Base-by-base conservation (phyloP, 2,888 invertebrate species). In the Polymixis lichenea region DNA sequence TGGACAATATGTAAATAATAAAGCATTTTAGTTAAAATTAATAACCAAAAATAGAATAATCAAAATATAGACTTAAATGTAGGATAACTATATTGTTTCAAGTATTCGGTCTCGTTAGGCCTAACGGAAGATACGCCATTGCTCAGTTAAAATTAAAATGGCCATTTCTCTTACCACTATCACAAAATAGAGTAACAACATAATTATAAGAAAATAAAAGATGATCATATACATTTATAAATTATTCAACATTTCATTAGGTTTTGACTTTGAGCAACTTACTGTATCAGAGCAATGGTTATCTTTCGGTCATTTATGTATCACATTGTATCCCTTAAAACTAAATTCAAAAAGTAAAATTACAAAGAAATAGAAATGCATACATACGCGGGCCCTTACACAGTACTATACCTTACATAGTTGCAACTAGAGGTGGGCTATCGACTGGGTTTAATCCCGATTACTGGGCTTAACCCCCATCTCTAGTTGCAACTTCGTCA, bases 291-390 rank as follows among this genome's bases (percentile, higher is more conserved):
- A 88, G 86, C 88, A 88, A 89, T 88, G 86, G 85, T 83, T 77
- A 84, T 84, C 82, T 88, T 88, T 80, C 80, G 72, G 61, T 80
- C 81, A 80, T 78, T 68, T 80, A 78, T 91, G 89, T 92, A 92
- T 92, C 92, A 92, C 92, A 92, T 84, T 89, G 89, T 90, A 91
- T 90, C 87, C 87, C 88, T 90, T 89, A 90, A 67, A 89, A 77
- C 86, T 90, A 89, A 86, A 82, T 85, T 75, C 84, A 81, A 53
- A 25, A 77, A 66, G 22, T 28, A 9, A 61, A 28, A 55, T 25
- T 75, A 74, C 46, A 43, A 73, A 67, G 58, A 62, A 69, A 75
- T 9, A 55, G 7, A 80, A 72, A 69, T 69, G 25, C 68, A 49
- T 49, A 55, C 15, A 74, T 4, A 64, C 8, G 43, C 28, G 22